Base-by-base conservation (phyloP, 2,888 invertebrate genomes). In the Dicranocentrus wangi region DNA sequence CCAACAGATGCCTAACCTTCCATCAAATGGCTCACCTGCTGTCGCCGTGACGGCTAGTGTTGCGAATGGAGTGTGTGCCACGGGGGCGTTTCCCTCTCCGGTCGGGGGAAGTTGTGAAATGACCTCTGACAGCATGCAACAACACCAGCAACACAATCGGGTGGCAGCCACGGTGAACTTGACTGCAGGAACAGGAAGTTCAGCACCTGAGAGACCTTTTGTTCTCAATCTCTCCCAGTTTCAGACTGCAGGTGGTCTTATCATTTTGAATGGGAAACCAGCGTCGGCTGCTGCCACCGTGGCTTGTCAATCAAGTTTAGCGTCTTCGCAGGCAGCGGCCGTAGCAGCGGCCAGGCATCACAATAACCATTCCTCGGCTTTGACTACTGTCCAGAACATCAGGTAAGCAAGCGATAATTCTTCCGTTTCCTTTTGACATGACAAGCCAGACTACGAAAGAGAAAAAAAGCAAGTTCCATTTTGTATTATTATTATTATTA, bases 211-310 rank as follows among this genome's bases (percentile, higher is more conserved):
- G 53, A 76, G 85, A 78, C 86, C 88, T 15, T 89, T 94, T 87
- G 93, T 96, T 83, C 91, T 96, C 87, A 95, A 95, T 87, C 90
- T 96, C 85, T 94, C 95, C 82, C 95, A 93, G 88, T 93, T 95
- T 70, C 95, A 95, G 90, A 88, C 88, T 69, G 94, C 94, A 51
- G 93, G 94, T 81, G 93, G 94, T 86, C 91, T 95, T 68, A 90
- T 95, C 70, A 95, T 95, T 87, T 90, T 95, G 42, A 95, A 95
- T 84, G 86, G 86, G 28, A 86, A 86, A 71, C 86, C 85, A 17
- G 82, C 84, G 0, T 73, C 82, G 58, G 79, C 83, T 15, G 75
- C 82, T 2, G 75, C 84, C 3, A 70, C 81, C 21, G 84, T 82
- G 0, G 82, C 79, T 1, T 73, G 78, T 25, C 75, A 77, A 66